Base-by-base conservation (phyloP, 2,797 vertebrate genomes). In the Chaunax sp. region DNA sequence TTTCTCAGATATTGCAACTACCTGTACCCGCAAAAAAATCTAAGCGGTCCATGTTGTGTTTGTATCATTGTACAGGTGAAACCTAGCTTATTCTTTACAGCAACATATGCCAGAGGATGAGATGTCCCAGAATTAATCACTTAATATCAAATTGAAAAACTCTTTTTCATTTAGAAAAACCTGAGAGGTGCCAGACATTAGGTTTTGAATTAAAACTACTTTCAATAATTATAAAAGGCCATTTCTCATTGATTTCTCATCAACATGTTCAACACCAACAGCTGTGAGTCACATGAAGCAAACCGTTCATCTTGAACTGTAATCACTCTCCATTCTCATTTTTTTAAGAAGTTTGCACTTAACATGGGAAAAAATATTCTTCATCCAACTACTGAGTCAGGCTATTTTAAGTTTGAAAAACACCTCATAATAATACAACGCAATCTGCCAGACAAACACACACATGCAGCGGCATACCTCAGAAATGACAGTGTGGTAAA, bases 381-480 rank as follows among this genome's bases (percentile, higher is more conserved):
- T 26, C 54, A 49, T 23, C 43, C 55, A 12, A 23, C 20, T 2
- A n/a, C 6, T 16, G 3, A 45, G 18, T 26, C 35, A 44, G 41
- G 53, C 47, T 11, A 20, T 54, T 20, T 49, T 49, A 6, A 26
- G 40, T 57, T 47, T 20, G 63, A 73, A 26, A 52, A 76, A 79
- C 35, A 19, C 9, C 46, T 51, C 1, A 0, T 38, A 70, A 59
- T 54, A 59, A 67, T 22, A 38, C 20, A 0, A 43, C 28, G 20
- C 44, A 63, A 72, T 16, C 63, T 51, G 40, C 41, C 65, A 61
- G 55, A 69, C 57, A 69, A 68, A 72, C 61, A 67, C 55, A 30
- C 35, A 8, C 33, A 23, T 6, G 1, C 52, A 35, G 38, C 16
- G 1, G 79, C 85, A 85, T 85, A 85, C 83, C 85, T 83, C 80